Evolutionary conservation across 2,888 invertebrate species (phyloP).

Genomic region (Apamea crenata): DNA sequence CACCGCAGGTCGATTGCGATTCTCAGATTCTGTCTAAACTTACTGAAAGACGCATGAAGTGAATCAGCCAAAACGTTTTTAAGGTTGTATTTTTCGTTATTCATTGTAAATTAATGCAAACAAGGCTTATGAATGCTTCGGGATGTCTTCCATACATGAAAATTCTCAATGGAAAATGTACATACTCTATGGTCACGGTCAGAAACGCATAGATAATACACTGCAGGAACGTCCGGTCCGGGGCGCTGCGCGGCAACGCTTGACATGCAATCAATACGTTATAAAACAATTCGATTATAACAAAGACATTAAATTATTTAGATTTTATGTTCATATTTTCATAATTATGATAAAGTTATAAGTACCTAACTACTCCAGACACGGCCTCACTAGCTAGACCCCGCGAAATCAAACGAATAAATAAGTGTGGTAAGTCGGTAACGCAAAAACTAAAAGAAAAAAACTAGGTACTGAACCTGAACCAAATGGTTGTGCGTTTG

Average conservation of each 20-base stretch:
- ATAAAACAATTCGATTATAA: not conserved
- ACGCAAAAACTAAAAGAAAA: not conserved
- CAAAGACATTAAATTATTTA: too few species aligned
- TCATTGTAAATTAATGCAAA: not conserved
- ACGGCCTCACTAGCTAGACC: not conserved
- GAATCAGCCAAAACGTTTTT: not conserved
- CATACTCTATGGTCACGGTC: not conserved
- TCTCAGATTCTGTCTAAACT: not conserved
- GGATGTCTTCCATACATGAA: not conserved
- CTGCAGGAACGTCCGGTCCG: not conserved
- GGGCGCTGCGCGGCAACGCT: not conserved
- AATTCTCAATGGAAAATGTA: too few species aligned
- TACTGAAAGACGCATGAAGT: not conserved
- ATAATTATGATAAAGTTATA: not conserved
- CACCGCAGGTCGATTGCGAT: not conserved
- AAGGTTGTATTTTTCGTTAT: too few species aligned
- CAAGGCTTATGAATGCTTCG: not conserved
- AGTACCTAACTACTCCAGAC: not conserved
- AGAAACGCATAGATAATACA: not conserved
- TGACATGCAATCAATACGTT: not conserved
- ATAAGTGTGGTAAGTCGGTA: not conserved
- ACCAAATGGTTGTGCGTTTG: not conserved
- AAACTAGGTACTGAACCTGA: not conserved
- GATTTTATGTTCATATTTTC: not conserved
- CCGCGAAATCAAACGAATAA: not conserved